phyloP scores from a whole-genome alignment of 2,888 invertebrate species.

The Laothoe populi region DNA sequence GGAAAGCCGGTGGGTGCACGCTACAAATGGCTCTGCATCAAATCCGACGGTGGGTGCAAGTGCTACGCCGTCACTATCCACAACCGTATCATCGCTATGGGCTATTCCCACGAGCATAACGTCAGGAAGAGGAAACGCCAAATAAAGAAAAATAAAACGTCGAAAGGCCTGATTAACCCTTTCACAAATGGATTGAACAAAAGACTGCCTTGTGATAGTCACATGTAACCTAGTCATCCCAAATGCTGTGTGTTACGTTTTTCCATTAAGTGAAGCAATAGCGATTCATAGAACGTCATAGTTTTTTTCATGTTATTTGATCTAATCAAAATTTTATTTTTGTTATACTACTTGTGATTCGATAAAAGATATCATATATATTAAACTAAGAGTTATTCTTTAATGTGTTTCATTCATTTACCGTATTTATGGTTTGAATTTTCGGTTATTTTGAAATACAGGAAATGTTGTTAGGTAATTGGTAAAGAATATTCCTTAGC shows the following conservation, averaged over 20 bases:
- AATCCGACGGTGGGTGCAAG: conserved; percentile 69
- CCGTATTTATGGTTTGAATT: neutral
- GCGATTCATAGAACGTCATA: neutral
- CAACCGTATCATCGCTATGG: conserved; percentile 54
- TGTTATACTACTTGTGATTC: conserved; percentile 9
- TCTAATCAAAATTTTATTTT: conserved; percentile 2
- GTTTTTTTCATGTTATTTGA: neutral
- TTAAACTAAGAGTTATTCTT: neutral
- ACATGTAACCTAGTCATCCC: neutral
- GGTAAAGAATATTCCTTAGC: neutral
- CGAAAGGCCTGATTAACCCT: neutral
- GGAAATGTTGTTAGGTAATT: neutral
- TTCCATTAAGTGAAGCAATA: conserved; percentile 10
- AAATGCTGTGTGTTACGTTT: neutral
- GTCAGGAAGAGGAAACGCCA: conserved; percentile 42
- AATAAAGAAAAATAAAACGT: conserved; percentile 14
- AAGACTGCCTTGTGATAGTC: neutral
- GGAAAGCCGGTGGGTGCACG: conserved; percentile 41
- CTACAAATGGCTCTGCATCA: conserved; percentile 69
- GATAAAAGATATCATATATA: neutral
- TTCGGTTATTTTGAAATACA: neutral
- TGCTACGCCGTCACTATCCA: conserved; percentile 60
- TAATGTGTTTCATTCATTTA: neutral
- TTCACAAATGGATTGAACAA: conserved; percentile 3
- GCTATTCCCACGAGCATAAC: conserved; percentile 55